Base-by-base conservation (phyloP, 2,797 vertebrate genomes). In the Melanotaenia maccullochi region DNA sequence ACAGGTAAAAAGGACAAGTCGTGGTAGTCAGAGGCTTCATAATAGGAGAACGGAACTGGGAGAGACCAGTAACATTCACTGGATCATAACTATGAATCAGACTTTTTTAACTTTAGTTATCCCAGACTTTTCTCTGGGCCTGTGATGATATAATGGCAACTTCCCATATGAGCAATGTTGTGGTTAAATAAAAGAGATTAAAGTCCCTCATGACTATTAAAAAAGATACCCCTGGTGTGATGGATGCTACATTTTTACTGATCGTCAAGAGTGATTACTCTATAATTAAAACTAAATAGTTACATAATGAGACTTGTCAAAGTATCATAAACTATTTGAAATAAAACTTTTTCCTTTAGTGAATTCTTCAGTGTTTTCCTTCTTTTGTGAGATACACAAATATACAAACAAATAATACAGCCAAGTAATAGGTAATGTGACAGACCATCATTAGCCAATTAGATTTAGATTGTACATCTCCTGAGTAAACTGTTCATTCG, bases 401-500 rank as follows among this genome's bases (percentile, higher is more conserved):
- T 3, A n/a, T 22, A 22, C 9, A 20, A n/a, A 9, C 1, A 9
- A 49, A 49, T n/a, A 8, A 49, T 9, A 49, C 9, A 36, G 35
- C 35, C 35, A 36, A 36, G 35, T 36, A 36, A 36, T 9, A 9
- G 3, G 9, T 36, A 36, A 12, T 18, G 40, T 12, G 38, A 40
- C 3, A 79, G 56, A 68, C 22, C 52, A 32, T 35, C 0, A 1
- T 65, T 56, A 38, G 65, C 40, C 36, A 44, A 65, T 62, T 67
- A 73, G 59, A 58, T 69, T 85, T 76, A 78, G 64, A 66, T 28
- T 49, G 28, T 65, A 51, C 55, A 68, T 54, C 49, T 76, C 55
- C 12, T 68, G 65, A 73, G 42, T 65, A 65, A 63, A 60, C 28
- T 56, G 2, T 35, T 54, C 59, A 79, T 81, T 68, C 76, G 33